Base-by-base conservation (phyloP, 2,797 vertebrate genomes). In the Glossophaga mutica region DNA sequence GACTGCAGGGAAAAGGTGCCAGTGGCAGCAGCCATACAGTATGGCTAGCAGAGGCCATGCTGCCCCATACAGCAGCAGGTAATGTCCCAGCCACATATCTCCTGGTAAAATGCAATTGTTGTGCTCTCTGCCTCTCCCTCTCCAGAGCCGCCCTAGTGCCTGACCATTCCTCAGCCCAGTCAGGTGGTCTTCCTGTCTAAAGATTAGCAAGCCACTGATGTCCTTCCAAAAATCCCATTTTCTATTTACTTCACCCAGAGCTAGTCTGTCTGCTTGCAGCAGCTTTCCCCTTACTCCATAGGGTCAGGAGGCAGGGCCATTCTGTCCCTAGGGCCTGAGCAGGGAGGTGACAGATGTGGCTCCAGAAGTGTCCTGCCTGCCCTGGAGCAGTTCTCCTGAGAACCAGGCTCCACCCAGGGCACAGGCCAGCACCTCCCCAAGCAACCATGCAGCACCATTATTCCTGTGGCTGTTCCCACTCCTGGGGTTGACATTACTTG, bases 11-110 rank as follows among this genome's bases (percentile, higher is more conserved):
- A 48, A 65, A 24, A 70, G 29, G 48, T 24, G 16, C 67, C 1
- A 0, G 44, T 0, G 21, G 52, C 24, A 4, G 19, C 9, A 8
- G n/a, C 26, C 12, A 0, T 8, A 1, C 1, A 9, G 0, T 26
- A 11, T 34, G 24, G 6, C 4, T 26, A 59, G n/a, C 29, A 34
- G 42, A 48, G 32, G 74, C 32, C 6, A 0, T 1, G 21, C 57
- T 46, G 46, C 15, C 21, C 46, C 3, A 0, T 0, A 0, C 34
- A 29, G 18, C 14, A 12, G 6, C 26, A 26, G 14, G 16, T 22
- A n/a, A 29, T 0, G 5, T 9, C 5, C 79, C 2, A 1, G 15
- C 32, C 21, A 19, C 44, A 67, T 9, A 7, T 2, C 59, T 67
- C 32, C 24, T n/a, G 14, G 48, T 50, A 50, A 39, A 83, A 18